Evolutionary conservation across 2,888 invertebrate species (phyloP).

Genomic region (Monochamus alternatus): DNA sequence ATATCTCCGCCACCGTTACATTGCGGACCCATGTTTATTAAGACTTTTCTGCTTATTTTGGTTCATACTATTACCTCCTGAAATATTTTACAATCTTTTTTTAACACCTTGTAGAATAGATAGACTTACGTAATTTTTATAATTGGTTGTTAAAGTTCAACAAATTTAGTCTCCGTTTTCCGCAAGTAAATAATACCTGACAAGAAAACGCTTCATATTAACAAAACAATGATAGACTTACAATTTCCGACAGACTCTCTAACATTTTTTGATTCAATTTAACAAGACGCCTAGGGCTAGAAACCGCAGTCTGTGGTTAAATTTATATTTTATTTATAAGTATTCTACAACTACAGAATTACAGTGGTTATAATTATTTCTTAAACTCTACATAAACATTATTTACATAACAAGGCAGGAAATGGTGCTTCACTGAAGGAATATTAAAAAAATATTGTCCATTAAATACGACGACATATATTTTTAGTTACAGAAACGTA

Average conservation of each 20-base stretch:
- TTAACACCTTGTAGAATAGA: too few relatives aligned
- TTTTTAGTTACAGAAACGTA: background rate
- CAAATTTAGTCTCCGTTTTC: background rate
- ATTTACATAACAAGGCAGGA: background rate
- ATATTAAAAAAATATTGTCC: background rate
- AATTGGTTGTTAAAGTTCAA: background rate
- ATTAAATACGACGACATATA: background rate
- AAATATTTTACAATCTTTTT: too few relatives aligned
- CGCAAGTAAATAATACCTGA: background rate
- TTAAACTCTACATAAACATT: background rate
- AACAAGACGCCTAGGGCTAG: background rate
- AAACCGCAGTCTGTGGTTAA: background rate
- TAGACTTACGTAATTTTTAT: background rate
- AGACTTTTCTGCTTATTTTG: too few relatives aligned
- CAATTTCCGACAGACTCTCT: background rate
- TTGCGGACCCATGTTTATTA: too few relatives aligned
- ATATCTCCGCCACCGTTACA: too few relatives aligned
- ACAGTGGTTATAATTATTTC: background rate
- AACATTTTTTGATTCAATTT: background rate
- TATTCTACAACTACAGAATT: background rate
- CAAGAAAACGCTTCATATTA: background rate
- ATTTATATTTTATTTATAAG: background rate
- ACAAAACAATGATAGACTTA: background rate
- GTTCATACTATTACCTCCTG: too few relatives aligned
- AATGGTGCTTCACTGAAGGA: background rate